Percentiles rank a stretch among this genome's conserved stretches.
Evolutionary conservation across 2,888 invertebrate species (phyloP).

Genomic region (Chelonus formosanus): DNA sequence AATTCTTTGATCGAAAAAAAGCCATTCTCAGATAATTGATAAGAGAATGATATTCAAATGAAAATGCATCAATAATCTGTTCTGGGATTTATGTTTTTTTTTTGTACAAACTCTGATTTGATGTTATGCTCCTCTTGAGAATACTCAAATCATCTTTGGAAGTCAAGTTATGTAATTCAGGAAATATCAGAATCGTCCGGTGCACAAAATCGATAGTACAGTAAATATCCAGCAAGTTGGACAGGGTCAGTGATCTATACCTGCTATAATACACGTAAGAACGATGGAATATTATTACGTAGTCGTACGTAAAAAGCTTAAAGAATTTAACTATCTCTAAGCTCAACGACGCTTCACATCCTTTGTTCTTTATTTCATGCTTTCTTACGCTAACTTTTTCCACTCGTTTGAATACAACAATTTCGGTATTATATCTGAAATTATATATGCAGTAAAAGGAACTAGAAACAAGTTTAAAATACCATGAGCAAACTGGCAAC

Average conservation of each 20-base stretch:
- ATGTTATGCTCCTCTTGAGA: conserved; percentile 20
- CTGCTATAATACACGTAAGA: neutral
- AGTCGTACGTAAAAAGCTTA: too few relatives aligned
- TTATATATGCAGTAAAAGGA: too few relatives aligned
- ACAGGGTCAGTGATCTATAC: conserved; percentile 32
- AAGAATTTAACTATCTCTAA: too few relatives aligned
- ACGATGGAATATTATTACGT: neutral
- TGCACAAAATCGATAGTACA: conserved; percentile 37
- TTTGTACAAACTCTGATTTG: conserved; percentile 20
- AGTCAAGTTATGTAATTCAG: conserved; percentile 38
- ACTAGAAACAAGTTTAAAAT: too few relatives aligned
- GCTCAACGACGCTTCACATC: too few relatives aligned
- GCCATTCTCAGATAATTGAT: conserved; percentile 9
- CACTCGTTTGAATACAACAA: too few relatives aligned
- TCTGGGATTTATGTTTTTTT: neutral
- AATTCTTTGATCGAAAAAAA: neutral
- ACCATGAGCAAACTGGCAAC: too few relatives aligned
- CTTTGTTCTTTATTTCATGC: too few relatives aligned
- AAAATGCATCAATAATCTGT: neutral
- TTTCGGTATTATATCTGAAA: too few relatives aligned
- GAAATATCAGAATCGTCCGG: conserved; percentile 35
- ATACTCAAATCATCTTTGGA: neutral
- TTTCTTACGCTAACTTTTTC: too few relatives aligned
- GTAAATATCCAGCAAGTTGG: conserved; percentile 30
- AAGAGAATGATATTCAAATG: neutral